phyloP scores from a whole-genome alignment of 2,797 vertebrate genomes.

The Meriones psammophilus region DNA sequence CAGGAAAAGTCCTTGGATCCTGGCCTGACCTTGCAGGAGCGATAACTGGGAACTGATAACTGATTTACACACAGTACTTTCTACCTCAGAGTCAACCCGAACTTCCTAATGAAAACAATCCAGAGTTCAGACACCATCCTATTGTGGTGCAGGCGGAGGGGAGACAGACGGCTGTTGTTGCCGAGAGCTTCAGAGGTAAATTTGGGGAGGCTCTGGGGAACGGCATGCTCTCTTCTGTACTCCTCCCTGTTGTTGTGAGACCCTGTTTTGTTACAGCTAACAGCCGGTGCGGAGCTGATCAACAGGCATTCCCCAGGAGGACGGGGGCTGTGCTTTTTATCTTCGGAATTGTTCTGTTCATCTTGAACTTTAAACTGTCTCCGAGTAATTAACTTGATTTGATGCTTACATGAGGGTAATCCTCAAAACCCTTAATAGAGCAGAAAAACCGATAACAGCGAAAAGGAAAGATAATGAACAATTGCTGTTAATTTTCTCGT shows the following conservation, averaged over 20 bases:
- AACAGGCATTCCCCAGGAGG: conserved; percentile 71
- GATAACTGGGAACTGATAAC: not conserved
- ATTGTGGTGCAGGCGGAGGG: conserved; percentile 32
- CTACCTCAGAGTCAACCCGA: not conserved
- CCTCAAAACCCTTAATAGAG: conserved; percentile 74
- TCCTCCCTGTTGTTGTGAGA: conserved; percentile 68
- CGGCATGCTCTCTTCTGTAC: conserved; percentile 50
- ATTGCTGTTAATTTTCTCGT: conserved; percentile 69
- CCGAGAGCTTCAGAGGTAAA: conserved; percentile 68
- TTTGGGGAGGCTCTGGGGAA: conserved; percentile 58
- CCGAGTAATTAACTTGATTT: conserved; percentile 81
- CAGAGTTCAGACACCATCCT: conserved; percentile 35
- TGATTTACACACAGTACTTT: not conserved
- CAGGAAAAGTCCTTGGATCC: not conserved
- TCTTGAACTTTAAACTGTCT: conserved; percentile 79
- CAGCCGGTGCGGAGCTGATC: conserved; percentile 70
- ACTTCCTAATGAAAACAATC: conserved; percentile 65
- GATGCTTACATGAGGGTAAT: conserved; percentile 70
- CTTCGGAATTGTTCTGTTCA: conserved; percentile 75
- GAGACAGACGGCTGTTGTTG: conserved; percentile 57
- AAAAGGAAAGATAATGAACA: conserved; percentile 70
- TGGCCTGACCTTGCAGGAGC: not conserved
- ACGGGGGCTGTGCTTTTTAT: conserved; percentile 59
- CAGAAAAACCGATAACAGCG: conserved; percentile 61
- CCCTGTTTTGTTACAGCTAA: conserved; percentile 64